phyloP scores from a whole-genome alignment of 1,140 invertebrate species.

The Pseudachorutes palmiensis region DNA sequence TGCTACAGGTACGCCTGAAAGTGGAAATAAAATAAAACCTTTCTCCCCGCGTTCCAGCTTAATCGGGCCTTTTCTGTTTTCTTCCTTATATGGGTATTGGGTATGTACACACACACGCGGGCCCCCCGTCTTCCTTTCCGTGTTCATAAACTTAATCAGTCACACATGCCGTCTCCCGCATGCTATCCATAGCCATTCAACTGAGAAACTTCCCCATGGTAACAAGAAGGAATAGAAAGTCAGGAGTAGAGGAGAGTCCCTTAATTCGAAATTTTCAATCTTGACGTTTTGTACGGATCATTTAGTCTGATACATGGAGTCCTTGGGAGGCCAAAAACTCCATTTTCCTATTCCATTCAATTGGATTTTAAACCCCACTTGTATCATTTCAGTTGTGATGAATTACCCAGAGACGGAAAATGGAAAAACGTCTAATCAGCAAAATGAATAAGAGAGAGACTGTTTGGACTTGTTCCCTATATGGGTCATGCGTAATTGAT shows the following conservation, averaged over 20 bases:
- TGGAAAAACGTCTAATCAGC: neutral
- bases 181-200: too few species aligned
- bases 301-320: constrained; percentile 2
- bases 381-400: constrained; percentile 2
- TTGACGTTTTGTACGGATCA: constrained; percentile 6
- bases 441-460: neutral
- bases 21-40: too few species aligned
- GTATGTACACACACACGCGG: neutral
- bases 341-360: neutral
- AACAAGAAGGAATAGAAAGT: too few species aligned
- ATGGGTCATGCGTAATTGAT: neutral
- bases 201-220: too few species aligned
- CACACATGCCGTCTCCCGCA: constrained; percentile 16
- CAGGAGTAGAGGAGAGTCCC: neutral
- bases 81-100: neutral
- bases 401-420: neutral
- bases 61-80: neutral
- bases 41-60: neutral
- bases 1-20: too few species aligned
- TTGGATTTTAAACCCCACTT: constrained; percentile 11
- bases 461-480: neutral
- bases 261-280: neutral
- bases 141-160: constrained; percentile 32
- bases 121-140: constrained; percentile 6
- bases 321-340: neutral